These are phyloP conservation scores for Clarias pachynema DNA, from an alignment of 2,797 vertebrate species.

Conservation along the genomic window DNA sequence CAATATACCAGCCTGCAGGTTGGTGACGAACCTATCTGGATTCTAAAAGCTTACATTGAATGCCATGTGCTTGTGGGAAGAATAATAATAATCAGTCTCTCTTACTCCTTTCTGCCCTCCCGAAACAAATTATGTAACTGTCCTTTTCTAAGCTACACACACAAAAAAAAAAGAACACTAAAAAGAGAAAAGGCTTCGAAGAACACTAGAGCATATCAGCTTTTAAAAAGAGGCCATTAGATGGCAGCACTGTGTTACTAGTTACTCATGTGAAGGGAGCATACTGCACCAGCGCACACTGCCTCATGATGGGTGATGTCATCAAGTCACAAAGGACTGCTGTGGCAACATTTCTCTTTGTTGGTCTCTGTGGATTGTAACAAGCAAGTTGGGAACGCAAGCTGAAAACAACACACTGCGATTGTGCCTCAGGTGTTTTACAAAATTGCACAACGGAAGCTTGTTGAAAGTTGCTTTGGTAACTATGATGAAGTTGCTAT, in stretches of 20 bases:
- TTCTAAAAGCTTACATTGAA: neutral
- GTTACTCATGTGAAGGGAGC: neutral
- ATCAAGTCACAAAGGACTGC: conserved; percentile 33
- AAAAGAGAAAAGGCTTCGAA: too few species aligned
- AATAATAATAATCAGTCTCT: conserved; percentile 26
- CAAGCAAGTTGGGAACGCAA: neutral
- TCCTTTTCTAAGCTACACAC: conserved; percentile 13
- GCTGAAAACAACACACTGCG: neutral
- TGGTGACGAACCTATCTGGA: neutral
- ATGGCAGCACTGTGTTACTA: conserved; percentile 28
- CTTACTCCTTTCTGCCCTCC: neutral
- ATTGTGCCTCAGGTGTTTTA: neutral
- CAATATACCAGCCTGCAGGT: neutral
- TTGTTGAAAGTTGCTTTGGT: neutral
- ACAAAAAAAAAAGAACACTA: neutral
- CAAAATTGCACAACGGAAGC: neutral
- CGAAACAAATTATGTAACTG: conserved; percentile 41
- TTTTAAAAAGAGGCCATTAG: conserved; percentile 1
- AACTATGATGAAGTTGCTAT: neutral
- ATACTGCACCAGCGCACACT: neutral
- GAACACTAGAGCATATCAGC: neutral
- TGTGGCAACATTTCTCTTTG: conserved; percentile 45
- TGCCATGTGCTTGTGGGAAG: conserved; percentile 11
- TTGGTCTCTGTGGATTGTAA: conserved; percentile 15
- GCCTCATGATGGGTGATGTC: conserved; percentile 33